A percentile compares a stretch with the other conserved stretches of the same genome.
phyloP scores from a whole-genome alignment of 2,888 invertebrate species.

The Saturnia japonica region DNA sequence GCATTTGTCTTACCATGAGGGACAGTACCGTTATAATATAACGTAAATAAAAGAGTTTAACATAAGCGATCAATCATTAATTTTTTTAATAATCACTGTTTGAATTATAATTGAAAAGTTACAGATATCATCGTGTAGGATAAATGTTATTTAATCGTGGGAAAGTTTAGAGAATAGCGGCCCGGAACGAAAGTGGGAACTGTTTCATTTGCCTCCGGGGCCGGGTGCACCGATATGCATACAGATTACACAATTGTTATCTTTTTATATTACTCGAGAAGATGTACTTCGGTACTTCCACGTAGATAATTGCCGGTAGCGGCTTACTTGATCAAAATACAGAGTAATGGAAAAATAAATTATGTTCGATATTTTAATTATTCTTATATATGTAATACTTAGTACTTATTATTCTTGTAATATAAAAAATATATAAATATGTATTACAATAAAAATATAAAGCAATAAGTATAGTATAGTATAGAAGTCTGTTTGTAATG shows the following conservation, averaged over 20 bases:
- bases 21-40: too few species aligned
- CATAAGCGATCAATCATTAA: neutral
- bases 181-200: conserved; percentile 67
- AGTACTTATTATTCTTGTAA: too few species aligned
- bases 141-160: conserved; percentile 63
- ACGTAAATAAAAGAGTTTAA: too few species aligned
- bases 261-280: conserved; percentile 20
- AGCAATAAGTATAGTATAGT: too few species aligned
- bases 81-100: conserved; percentile 5
- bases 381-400: neutral
- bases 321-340: neutral
- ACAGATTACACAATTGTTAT: conserved; percentile 8
- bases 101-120: conserved; percentile 21
- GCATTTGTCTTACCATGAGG: too few species aligned
- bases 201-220: conserved; percentile 41
- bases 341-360: neutral
- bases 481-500: too few species aligned
- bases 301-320: neutral
- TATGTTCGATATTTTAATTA: neutral
- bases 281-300: neutral
- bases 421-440: too few species aligned
- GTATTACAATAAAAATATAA: too few species aligned
- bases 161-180: conserved; percentile 61
- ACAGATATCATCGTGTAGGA: conserved; percentile 46
- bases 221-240: conserved; percentile 30